Evolutionary conservation across 2,113 vertebrate species (phyloP), one percentile per base, ranked within the genome.

Genomic region (Rhagologus leucostigma): DNA sequence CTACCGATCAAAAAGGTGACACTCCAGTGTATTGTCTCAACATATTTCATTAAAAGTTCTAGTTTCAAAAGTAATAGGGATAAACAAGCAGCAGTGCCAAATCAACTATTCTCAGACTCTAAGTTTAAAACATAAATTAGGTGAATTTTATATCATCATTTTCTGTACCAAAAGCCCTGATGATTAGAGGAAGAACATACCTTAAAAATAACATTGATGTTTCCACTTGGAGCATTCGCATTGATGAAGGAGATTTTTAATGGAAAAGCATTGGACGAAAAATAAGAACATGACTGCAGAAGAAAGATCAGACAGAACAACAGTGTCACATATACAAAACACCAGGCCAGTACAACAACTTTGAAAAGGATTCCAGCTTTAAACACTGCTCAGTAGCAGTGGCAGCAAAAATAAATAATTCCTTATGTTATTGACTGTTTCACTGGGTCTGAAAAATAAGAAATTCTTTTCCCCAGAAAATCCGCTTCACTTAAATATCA

Each of bases 201-300:
- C 98, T 98, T 98, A 94, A 97, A 98, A 94, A 98, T 98, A 39
- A 98, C 78, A 46, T 96, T 89, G 85, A 98, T 97, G 68, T 98
- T 98, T 89, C 95, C 81, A 64, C 95, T 95, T 65, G 95, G 95
- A 79, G 94, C 76, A 42, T 97, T 96, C 6, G 95, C 97, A 79
- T 95, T 98, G 91, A 97, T 64, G 95, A 98, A 98, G 59, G 97
- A 97, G 59, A 98, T 97, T 94, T 98, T 98, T 91, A 98, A 53
- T 2, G 98, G 98, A 52, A 95, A 96, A 39, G 98, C 98, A 77
- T 98, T 98, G 63, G 98, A 98, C 4, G 95, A 98, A 73, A 98
- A 98, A 97, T 98, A 98, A 3, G 97, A 98, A 90, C 98, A 98
- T 3, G 90, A 96, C 98, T 98, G 59, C 35, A 74, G 37, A 32